A percentile compares a stretch with the other conserved stretches of the same genome.
Evolutionary conservation across 2,797 vertebrate species (phyloP).

Genomic region (Chlorospingus flavigularis): DNA sequence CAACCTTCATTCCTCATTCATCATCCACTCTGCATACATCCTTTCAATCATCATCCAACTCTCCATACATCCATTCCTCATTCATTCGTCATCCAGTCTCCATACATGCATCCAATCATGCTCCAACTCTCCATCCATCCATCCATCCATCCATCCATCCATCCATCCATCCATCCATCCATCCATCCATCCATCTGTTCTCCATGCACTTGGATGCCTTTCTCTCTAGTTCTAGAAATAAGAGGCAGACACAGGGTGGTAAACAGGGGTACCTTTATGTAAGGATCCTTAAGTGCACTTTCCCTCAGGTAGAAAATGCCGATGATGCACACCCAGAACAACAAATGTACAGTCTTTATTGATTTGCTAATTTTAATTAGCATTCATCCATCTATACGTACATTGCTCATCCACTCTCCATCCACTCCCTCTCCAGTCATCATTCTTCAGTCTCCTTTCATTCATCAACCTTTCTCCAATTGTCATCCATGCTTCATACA

Average conservation of each 20-base stretch:
- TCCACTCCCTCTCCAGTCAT: not conserved
- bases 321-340: fast-evolving
- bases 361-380: not conserved
- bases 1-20: not conserved
- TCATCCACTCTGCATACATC: not conserved
- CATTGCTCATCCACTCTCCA: not conserved
- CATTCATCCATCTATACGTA: not conserved
- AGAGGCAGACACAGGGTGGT: not conserved
- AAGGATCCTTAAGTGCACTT: not conserved
- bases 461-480: not conserved
- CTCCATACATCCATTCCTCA: not conserved
- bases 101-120: not conserved
- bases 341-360: not conserved
- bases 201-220: not conserved
- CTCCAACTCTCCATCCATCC: not conserved
- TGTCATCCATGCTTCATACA: not conserved
- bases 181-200: not conserved
- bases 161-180: not conserved
- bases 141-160: too few species aligned
- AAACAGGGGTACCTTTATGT: not conserved
- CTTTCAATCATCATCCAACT: not conserved
- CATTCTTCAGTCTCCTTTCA: not conserved
- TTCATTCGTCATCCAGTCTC: not conserved
- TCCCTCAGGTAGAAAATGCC: not conserved
- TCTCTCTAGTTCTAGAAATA: not conserved